A percentile compares a stretch with the other conserved stretches of the same genome.
phyloP scores from a whole-genome alignment of 2,113 vertebrate species.

The Callorhinus ursinus region DNA sequence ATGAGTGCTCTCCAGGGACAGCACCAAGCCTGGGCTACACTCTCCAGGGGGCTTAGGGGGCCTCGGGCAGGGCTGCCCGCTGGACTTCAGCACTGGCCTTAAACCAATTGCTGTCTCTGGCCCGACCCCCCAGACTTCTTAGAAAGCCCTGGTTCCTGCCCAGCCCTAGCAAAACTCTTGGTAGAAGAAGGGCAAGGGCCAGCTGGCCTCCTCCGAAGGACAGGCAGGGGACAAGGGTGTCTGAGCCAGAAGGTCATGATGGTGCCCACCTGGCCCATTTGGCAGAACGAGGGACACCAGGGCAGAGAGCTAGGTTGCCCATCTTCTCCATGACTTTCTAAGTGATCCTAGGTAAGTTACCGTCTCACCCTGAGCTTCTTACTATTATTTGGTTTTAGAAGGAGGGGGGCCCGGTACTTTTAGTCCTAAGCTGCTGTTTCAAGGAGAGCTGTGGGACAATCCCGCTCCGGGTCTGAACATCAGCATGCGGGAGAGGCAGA shows the following conservation, averaged over 20 bases:
- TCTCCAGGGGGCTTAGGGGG: neutral
- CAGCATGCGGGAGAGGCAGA: neutral
- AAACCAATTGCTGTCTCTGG: conserved; percentile 77
- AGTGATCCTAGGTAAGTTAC: neutral
- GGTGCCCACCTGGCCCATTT: no score
- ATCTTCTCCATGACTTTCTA: neutral
- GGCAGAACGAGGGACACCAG: neutral
- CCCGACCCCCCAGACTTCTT: conserved; percentile 84
- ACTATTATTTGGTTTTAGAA: neutral
- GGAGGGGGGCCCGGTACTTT: neutral
- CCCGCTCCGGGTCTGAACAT: neutral
- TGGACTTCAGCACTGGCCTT: conserved; percentile 51
- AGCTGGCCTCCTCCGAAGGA: neutral
- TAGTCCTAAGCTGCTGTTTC: neutral
- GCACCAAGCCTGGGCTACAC: neutral
- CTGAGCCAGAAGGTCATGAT: neutral
- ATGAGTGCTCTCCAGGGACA: neutral
- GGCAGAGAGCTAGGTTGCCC: neutral
- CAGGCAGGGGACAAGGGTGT: neutral
- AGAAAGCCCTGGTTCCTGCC: conserved; percentile 81
- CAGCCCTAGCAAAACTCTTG: conserved; percentile 85
- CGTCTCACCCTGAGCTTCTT: neutral
- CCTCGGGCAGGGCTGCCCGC: no score
- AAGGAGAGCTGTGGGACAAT: neutral
- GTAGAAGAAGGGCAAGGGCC: neutral